Percentiles rank a stretch among this genome's conserved stretches.
phyloP scores from a whole-genome alignment of 1,140 invertebrate genomes.

The Temnothorax nylanderi region DNA sequence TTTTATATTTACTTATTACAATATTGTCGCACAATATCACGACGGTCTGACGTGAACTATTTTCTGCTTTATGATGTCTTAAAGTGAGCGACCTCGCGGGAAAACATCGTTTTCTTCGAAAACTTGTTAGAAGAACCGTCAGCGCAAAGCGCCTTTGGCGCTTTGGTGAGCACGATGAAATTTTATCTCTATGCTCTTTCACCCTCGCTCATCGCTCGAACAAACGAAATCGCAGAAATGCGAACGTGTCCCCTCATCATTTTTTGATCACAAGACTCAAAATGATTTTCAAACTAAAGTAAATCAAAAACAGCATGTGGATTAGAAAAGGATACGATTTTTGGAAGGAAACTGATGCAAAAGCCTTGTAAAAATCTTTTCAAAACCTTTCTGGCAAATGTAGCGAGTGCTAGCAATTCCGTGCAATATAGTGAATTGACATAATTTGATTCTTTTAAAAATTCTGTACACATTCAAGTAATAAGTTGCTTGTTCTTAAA shows the following conservation, averaged over 20 bases:
- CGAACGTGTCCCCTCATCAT: not conserved
- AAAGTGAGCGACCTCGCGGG: constrained; percentile 67
- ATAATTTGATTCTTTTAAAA: not conserved
- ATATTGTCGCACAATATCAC: constrained; percentile 39
- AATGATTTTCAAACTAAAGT: not conserved
- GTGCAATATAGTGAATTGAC: not conserved
- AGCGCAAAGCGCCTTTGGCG: constrained; percentile 63
- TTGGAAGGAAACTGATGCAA: not conserved
- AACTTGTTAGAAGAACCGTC: constrained; percentile 72
- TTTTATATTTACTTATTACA: constrained; percentile 24
- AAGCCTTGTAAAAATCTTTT: not conserved
- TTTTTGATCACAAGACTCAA: not conserved
- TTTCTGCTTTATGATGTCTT: constrained; percentile 71
- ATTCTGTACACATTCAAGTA: not conserved
- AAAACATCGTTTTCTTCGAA: constrained; percentile 66
- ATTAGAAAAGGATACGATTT: not conserved
- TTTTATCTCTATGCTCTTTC: constrained; percentile 62
- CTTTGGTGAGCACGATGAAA: constrained; percentile 70
- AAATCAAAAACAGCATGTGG: not conserved
- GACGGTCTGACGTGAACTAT: constrained; percentile 22
- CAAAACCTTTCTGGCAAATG: not conserved
- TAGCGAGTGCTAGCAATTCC: not conserved
- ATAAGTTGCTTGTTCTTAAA: not conserved
- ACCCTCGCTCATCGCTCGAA: constrained; percentile 16
- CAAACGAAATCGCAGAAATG: constrained; percentile 5